These are phyloP conservation scores for Bubo blakistoni DNA, from an alignment of 2,113 vertebrate species.

Conservation along the genomic window DNA sequence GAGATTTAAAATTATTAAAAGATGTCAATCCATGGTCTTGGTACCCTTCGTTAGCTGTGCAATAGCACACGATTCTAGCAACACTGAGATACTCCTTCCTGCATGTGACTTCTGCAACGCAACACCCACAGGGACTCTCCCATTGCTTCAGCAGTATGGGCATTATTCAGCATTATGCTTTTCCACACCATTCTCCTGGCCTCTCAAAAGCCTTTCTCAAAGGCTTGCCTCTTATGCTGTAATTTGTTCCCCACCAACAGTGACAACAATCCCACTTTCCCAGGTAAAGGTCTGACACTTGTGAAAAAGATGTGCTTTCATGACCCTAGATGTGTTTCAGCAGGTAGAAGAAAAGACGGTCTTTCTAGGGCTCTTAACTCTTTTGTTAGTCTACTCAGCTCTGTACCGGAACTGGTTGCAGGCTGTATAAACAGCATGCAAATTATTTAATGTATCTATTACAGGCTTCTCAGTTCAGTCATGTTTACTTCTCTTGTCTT, in stretches of 20 bases:
- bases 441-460: not conserved
- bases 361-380: not conserved
- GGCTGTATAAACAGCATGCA: not conserved
- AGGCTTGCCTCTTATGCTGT: not conserved
- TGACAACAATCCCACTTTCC: not conserved
- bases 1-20: not conserved
- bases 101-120: not conserved
- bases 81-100: not conserved
- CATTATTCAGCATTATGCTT: not conserved
- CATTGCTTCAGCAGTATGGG: not conserved
- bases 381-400: not conserved
- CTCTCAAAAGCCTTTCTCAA: not conserved
- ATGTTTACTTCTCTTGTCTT: not conserved
- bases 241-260: not conserved
- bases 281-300: not conserved
- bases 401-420: not conserved
- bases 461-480: not conserved
- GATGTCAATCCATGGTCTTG: not conserved
- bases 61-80: accelerated
- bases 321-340: not conserved
- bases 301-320: not conserved
- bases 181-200: not conserved
- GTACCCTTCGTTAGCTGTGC: not conserved
- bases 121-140: not conserved
- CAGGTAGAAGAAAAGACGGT: not conserved